Percentiles rank a stretch among this genome's conserved stretches.
Evolutionary conservation across 2,113 vertebrate species (phyloP).

Genomic region (Mirounga angustirostris): DNA sequence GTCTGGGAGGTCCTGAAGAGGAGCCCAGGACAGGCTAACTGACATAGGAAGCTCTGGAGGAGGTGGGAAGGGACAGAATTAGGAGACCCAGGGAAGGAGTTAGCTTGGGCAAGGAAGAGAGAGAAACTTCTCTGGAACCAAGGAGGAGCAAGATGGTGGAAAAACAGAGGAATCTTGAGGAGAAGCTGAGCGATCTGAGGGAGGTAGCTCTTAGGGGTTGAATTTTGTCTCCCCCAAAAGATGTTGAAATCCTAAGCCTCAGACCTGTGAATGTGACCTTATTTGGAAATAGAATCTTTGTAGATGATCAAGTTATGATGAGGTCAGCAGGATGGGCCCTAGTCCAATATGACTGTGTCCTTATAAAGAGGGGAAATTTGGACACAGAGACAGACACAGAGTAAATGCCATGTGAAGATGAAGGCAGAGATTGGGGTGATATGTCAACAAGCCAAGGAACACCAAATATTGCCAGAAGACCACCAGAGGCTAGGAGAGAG

Average conservation of each 20-base stretch:
- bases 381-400: not conserved
- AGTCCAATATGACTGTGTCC: not conserved
- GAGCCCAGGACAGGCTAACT: not conserved
- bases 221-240: not conserved
- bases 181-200: not conserved
- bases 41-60: not conserved
- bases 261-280: not conserved
- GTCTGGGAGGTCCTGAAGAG: not conserved
- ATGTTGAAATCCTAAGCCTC: not conserved
- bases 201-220: not conserved
- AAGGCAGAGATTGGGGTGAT: not conserved
- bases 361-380: not conserved
- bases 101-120: conserved; percentile 6
- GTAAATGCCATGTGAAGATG: not conserved
- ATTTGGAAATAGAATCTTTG: conserved; percentile 2
- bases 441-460: not conserved
- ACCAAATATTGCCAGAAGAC: not conserved
- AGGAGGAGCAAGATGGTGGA: not conserved
- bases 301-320: not conserved
- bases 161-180: not conserved
- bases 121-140: not conserved
- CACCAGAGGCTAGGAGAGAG: not conserved
- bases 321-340: not conserved
- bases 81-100: not conserved
- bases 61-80: not conserved